phyloP scores from a whole-genome alignment of 35 echinoderm and acorn worm genomes.

The Apostichopus japonicus region DNA sequence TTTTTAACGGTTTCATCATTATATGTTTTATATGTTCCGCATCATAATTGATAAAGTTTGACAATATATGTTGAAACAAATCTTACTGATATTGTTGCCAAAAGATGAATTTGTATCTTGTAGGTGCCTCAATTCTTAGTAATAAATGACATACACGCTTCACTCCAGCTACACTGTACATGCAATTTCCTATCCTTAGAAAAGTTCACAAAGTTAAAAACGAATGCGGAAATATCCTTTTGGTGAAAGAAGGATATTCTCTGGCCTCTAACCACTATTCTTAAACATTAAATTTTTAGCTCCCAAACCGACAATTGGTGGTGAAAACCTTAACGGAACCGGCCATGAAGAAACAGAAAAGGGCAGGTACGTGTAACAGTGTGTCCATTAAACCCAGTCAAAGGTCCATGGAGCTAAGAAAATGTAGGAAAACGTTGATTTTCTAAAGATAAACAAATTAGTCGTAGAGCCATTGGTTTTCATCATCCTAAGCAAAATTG shows the following conservation, averaged over 20 bases:
- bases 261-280: background rate
- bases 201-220: background rate
- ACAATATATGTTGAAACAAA: no score
- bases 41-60: no score
- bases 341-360: constrained; percentile 6
- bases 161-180: no score
- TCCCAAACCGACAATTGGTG: background rate
- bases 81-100: no score
- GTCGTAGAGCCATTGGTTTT: no score
- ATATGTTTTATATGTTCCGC: no score
- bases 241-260: background rate
- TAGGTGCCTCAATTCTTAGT: no score
- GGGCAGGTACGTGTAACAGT: background rate
- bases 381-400: background rate
- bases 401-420: background rate
- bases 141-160: no score
- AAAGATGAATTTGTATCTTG: no score
- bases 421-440: background rate
- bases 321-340: background rate
- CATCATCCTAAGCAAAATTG: no score
- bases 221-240: background rate
- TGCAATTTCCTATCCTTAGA: background rate
- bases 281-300: background rate
- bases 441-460: no score
- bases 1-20: no score